Percentiles rank a stretch among this genome's conserved stretches.
Conservation (phyloP, 2,113 vertebrate genomes). For the Barbus barbus region DNA sequence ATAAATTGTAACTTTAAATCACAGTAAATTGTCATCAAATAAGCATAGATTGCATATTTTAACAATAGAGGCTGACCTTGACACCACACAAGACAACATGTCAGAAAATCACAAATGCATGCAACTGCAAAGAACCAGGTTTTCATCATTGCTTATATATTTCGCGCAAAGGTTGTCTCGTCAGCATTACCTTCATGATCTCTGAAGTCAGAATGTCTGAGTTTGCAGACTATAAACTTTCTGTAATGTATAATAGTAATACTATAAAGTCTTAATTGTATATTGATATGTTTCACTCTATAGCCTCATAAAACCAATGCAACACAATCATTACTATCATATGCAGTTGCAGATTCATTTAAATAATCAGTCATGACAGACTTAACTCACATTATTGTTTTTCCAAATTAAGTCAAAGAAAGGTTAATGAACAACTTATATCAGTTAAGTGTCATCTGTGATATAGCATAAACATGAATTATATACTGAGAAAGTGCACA, state of each 20-base stretch:
- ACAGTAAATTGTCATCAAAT: slow-evolving; percentile 49
- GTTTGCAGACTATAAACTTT: background rate
- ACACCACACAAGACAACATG: slow-evolving; percentile 28
- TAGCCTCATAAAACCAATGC: background rate
- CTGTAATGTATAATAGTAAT: background rate
- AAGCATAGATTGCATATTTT: slow-evolving; percentile 53
- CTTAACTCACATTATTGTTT: slow-evolving; percentile 2
- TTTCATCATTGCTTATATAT: no score
- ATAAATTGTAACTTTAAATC: slow-evolving; percentile 25
- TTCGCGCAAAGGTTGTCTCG: no score
- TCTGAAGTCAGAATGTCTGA: background rate
- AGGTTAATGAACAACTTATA: background rate
- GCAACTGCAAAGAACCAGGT: slow-evolving; percentile 36
- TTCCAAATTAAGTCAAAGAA: background rate
- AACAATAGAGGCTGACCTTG: slow-evolving; percentile 31
- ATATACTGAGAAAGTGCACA: slow-evolving; percentile 30
- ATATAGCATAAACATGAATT: slow-evolving; percentile 6
- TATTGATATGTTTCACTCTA: background rate
- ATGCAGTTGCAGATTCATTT: background rate
- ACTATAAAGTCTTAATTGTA: background rate
- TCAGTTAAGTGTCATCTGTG: background rate
- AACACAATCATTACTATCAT: background rate
- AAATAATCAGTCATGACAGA: background rate
- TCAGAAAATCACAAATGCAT: slow-evolving; percentile 36
- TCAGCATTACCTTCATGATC: background rate